These are phyloP conservation scores for Bibio marci DNA, from an alignment of 2,888 invertebrate genomes.

Conservation along the genomic window DNA sequence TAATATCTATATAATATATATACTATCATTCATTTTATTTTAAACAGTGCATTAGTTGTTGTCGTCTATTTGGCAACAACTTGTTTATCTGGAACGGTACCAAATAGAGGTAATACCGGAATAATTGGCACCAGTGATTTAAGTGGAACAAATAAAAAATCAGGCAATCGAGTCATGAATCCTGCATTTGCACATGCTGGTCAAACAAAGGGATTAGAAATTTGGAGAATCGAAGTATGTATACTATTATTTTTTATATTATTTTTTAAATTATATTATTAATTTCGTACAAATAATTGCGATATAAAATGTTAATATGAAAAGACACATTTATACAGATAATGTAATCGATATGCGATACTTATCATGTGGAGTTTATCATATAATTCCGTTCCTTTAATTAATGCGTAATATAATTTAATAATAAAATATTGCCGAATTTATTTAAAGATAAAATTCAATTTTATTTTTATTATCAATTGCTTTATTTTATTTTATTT, in stretches of 20 bases:
- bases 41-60: conserved; percentile 17
- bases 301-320: too few species aligned
- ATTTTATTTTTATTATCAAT: too few species aligned
- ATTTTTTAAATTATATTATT: background rate
- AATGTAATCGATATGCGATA: too few species aligned
- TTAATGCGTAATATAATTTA: too few species aligned
- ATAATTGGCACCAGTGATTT: background rate
- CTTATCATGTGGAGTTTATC: too few species aligned
- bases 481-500: too few species aligned
- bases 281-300: background rate
- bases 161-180: conserved; percentile 29
- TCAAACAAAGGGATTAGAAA: conserved; percentile 45
- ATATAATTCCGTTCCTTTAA: too few species aligned
- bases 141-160: background rate
- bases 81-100: conserved; percentile 22
- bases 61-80: conserved; percentile 15
- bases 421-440: too few species aligned
- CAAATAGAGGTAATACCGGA: conserved; percentile 4
- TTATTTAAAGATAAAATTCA: too few species aligned
- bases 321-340: too few species aligned
- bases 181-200: conserved; percentile 58
- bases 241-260: background rate
- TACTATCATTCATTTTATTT: too few species aligned
- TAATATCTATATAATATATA: too few species aligned
- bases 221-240: conserved; percentile 70